phyloP scores from a whole-genome alignment of 2,113 vertebrate genomes.

The Tachuris rubrigastra region DNA sequence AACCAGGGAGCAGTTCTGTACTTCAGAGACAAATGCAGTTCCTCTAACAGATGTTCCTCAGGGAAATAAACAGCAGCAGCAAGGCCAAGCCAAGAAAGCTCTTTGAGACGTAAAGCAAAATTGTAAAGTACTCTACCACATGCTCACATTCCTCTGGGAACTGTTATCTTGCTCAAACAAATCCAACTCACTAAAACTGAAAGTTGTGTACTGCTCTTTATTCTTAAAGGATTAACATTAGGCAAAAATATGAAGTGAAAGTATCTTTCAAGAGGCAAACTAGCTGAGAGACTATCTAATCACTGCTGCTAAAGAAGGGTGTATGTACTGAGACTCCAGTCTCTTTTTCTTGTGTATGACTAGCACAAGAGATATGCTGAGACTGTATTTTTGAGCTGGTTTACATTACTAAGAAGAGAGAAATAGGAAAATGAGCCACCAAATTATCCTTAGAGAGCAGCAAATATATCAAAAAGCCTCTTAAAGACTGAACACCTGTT shows the following conservation, averaged over 20 bases:
- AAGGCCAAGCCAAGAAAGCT: constrained; percentile 53
- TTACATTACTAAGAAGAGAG: neutral
- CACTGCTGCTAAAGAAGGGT: neutral
- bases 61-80: constrained; percentile 43
- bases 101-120: constrained; percentile 18
- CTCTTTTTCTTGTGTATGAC: neutral
- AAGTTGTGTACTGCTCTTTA: constrained; percentile 20
- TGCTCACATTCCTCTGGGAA: constrained; percentile 34
- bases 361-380: neutral
- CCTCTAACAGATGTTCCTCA: neutral
- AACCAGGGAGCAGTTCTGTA: neutral
- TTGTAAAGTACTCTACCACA: constrained; percentile 27
- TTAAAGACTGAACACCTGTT: neutral
- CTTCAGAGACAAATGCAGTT: constrained; percentile 25
- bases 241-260: neutral
- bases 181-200: constrained; percentile 55
- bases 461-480: neutral
- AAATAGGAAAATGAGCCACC: neutral
- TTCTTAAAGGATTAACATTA: constrained; percentile 49
- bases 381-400: neutral
- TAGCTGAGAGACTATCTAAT: neutral
- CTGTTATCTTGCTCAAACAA: constrained; percentile 58
- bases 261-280: neutral
- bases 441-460: neutral
- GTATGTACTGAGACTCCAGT: neutral